Percentiles rank a stretch among this genome's conserved stretches.
phyloP scores from a whole-genome alignment of 2,888 invertebrate species.

The Augochlorella aurata region DNA sequence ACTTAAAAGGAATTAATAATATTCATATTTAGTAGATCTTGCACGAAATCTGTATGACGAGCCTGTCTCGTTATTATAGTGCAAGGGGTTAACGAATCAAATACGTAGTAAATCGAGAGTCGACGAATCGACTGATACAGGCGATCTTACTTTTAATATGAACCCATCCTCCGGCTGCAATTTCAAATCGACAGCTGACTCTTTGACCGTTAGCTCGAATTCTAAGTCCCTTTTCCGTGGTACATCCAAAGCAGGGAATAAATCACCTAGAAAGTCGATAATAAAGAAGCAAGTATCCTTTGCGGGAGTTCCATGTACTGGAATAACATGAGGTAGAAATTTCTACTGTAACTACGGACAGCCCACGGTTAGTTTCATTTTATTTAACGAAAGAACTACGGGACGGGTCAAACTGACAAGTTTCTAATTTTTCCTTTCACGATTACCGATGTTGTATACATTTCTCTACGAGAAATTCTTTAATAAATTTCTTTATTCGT shows the following conservation, averaged over 20 bases:
- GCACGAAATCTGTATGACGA: too few species aligned
- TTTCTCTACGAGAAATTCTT: too few species aligned
- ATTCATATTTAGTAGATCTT: too few species aligned
- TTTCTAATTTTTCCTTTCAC: too few species aligned
- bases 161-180: constrained; percentile 96
- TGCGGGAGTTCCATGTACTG: background rate
- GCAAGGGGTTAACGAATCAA: background rate
- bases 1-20: too few species aligned
- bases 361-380: background rate
- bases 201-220: constrained; percentile 91
- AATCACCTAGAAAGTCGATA: constrained; percentile 83
- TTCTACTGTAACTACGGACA: background rate
- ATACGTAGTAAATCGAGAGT: background rate
- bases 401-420: too few species aligned
- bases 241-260: constrained; percentile 96
- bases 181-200: constrained; percentile 91
- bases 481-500: too few species aligned
- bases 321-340: background rate
- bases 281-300: background rate
- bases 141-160: constrained; percentile 86
- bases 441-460: too few species aligned
- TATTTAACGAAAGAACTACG: too few species aligned
- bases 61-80: too few species aligned
- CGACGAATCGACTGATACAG: background rate
- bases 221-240: constrained; percentile 93